Percentiles rank a stretch among this genome's conserved stretches.
Evolutionary conservation across 2,797 vertebrate species (phyloP).

Genomic region (Ctenopoma kingsleyae): DNA sequence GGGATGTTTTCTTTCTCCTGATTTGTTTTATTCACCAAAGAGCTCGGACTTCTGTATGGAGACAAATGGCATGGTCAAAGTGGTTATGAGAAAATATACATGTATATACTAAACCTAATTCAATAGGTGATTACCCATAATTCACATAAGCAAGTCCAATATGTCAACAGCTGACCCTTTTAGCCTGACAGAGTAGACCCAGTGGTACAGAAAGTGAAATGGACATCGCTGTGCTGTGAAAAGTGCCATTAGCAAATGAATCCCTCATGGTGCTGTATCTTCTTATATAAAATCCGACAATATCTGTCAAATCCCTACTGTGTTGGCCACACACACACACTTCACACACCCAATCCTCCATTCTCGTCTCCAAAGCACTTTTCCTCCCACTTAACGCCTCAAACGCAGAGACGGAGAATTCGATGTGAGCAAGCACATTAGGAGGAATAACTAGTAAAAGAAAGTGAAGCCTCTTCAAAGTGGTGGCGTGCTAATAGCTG

Average conservation of each 20-base stretch:
- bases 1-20: slow-evolving; percentile 66
- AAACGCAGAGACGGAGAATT: slow-evolving; percentile 76
- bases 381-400: slow-evolving; percentile 81
- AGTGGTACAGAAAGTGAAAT: slow-evolving; percentile 40
- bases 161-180: slow-evolving; percentile 38
- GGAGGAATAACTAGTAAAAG: slow-evolving; percentile 83
- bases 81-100: slow-evolving; percentile 24
- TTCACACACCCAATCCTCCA: slow-evolving; percentile 59
- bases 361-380: slow-evolving; percentile 75
- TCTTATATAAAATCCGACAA: slow-evolving; percentile 77
- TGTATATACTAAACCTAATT: slow-evolving; percentile 13
- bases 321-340: slow-evolving; percentile 64
- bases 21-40: slow-evolving; percentile 46
- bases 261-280: slow-evolving; percentile 57
- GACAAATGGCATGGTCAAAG: slow-evolving; percentile 39
- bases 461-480: slow-evolving; percentile 85
- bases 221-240: slow-evolving; percentile 46
- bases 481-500: slow-evolving; percentile 83
- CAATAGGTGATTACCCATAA: slow-evolving; percentile 28
- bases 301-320: slow-evolving; percentile 74
- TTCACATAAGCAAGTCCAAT: slow-evolving; percentile 35
- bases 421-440: slow-evolving; percentile 82
- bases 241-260: slow-evolving; percentile 73
- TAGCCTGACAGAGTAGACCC: slow-evolving; percentile 35
- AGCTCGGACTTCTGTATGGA: slow-evolving; percentile 56